Conservation (phyloP, 2,888 invertebrate species). For the Cryptophagus acutangulus region DNA sequence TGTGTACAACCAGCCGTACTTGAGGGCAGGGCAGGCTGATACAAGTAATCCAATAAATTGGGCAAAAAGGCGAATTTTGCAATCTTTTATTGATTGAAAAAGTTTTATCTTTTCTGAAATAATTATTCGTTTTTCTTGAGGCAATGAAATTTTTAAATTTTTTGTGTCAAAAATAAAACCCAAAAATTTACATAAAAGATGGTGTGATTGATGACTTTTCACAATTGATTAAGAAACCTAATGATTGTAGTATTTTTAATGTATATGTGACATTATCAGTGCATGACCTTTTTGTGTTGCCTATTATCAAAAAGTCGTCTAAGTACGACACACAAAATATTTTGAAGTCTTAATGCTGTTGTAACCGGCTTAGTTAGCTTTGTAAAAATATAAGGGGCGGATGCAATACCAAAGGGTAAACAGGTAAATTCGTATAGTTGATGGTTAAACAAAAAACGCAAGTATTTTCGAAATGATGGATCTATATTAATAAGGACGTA, state of each 20-base stretch:
- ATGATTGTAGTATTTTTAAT: slow-evolving; percentile 3
- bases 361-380: slow-evolving; percentile 18
- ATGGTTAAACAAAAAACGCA: slow-evolving; percentile 12
- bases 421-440: slow-evolving; percentile 18
- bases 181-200: slow-evolving; percentile 18
- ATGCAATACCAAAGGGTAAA: slow-evolving; percentile 15
- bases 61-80: slow-evolving; percentile 11
- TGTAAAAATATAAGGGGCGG: slow-evolving; percentile 20
- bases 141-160: slow-evolving; percentile 8
- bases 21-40: slow-evolving; percentile 31
- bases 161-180: slow-evolving; percentile 21
- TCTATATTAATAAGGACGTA: slow-evolving; percentile 14
- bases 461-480: slow-evolving; percentile 8
- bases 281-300: slow-evolving; percentile 9
- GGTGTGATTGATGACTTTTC: slow-evolving; percentile 20
- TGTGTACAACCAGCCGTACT: slow-evolving; percentile 33
- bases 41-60: slow-evolving; percentile 21
- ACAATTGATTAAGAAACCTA: slow-evolving; percentile 25
- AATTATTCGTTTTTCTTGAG: slow-evolving; percentile 9
- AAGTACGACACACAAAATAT: slow-evolving; percentile 11
- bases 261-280: too few species aligned
- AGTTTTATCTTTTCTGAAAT: too few species aligned
- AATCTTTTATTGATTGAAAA: too few species aligned
- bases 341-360: slow-evolving; percentile 5
- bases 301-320: slow-evolving; percentile 13